These are phyloP conservation scores for Ormyrus pomaceus DNA, from an alignment of 2,888 invertebrate species.

Conservation along the genomic window DNA sequence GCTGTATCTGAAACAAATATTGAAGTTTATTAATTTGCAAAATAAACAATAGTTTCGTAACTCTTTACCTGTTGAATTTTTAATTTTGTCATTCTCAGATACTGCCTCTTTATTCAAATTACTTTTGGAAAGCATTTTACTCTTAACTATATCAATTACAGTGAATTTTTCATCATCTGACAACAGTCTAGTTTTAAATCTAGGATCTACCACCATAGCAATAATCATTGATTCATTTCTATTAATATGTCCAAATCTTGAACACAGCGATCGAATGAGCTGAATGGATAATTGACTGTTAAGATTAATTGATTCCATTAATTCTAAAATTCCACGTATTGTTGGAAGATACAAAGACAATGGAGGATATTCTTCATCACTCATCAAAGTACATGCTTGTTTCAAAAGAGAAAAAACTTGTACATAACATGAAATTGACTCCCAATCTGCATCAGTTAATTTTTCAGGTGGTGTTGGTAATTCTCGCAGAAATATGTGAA, in stretches of 20 bases:
- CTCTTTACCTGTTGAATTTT: slow-evolving; percentile 38
- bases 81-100: slow-evolving; percentile 35
- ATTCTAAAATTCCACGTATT: slow-evolving; percentile 52
- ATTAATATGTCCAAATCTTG: slow-evolving; percentile 53
- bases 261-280: slow-evolving; percentile 50
- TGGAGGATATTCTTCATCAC: slow-evolving; percentile 54
- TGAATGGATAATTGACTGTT: slow-evolving; percentile 44
- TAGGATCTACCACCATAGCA: slow-evolving; percentile 57
- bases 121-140: slow-evolving; percentile 38
- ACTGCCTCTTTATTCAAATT: slow-evolving; percentile 8
- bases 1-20: slow-evolving; percentile 34
- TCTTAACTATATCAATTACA: slow-evolving; percentile 53
- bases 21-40: background rate
- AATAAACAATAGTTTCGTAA: background rate
- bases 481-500: slow-evolving; percentile 46
- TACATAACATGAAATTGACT: slow-evolving; percentile 49
- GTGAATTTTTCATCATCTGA: slow-evolving; percentile 52
- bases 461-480: slow-evolving; percentile 44
- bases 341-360: slow-evolving; percentile 55
- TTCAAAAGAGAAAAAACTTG: slow-evolving; percentile 54
- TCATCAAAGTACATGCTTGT: slow-evolving; percentile 54
- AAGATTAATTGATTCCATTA: slow-evolving; percentile 51
- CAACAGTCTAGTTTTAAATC: slow-evolving; percentile 56
- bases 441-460: slow-evolving; percentile 56
- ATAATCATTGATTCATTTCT: slow-evolving; percentile 53